Evolutionary conservation across 1,140 invertebrate genomes (phyloP).

Genomic region (Aphis gossypii): DNA sequence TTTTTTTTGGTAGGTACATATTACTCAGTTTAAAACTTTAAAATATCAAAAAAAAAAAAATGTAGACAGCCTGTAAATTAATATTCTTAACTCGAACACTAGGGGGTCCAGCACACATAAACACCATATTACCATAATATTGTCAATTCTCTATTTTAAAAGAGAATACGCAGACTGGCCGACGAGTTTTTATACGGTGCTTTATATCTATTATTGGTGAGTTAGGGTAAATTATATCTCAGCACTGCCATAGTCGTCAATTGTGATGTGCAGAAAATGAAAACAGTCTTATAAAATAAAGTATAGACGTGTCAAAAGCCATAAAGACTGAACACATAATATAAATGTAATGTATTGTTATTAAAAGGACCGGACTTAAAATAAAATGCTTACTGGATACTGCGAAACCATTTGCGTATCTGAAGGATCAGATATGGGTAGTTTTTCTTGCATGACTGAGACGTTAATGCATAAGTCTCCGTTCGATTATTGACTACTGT

Average conservation of each 20-base stretch:
- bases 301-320: background rate
- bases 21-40: background rate
- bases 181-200: background rate
- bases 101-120: background rate
- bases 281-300: background rate
- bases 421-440: slow-evolving; percentile 12
- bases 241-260: background rate
- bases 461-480: background rate
- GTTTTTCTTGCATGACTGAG: slow-evolving; percentile 43
- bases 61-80: background rate
- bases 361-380: background rate
- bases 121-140: background rate
- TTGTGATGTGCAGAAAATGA: background rate
- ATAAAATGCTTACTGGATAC: slow-evolving; percentile 7
- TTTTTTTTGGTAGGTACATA: no score
- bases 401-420: slow-evolving; percentile 19
- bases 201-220: background rate
- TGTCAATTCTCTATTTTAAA: background rate
- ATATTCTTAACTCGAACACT: background rate
- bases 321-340: background rate
- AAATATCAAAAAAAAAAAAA: background rate
- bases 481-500: background rate
- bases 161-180: background rate
- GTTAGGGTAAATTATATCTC: background rate
- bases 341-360: background rate